Percentiles rank a stretch among this genome's conserved stretches.
Evolutionary conservation across 1,140 invertebrate genomes (phyloP).

Genomic region (Tachypleus tridentatus): DNA sequence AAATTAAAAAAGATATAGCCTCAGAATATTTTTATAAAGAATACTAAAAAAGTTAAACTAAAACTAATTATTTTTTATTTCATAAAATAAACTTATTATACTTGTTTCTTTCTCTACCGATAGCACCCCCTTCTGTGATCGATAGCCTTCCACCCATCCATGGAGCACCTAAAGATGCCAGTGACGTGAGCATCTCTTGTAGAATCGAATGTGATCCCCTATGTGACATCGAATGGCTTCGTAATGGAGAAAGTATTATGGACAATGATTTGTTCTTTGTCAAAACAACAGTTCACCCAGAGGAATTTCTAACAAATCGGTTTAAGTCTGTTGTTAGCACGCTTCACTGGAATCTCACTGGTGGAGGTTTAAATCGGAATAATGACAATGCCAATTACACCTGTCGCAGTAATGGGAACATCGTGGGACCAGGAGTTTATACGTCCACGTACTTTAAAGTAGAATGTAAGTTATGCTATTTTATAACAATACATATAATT

Average conservation of each 20-base stretch:
- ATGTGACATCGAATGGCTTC: slow-evolving; percentile 70
- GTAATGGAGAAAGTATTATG: slow-evolving; percentile 42
- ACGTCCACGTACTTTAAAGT: slow-evolving; percentile 69
- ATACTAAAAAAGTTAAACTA: too few relatives aligned
- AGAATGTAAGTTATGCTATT: slow-evolving; percentile 56
- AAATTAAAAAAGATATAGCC: too few relatives aligned
- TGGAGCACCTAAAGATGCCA: slow-evolving; percentile 57
- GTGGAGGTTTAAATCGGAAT: slow-evolving; percentile 55
- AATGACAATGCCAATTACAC: slow-evolving; percentile 69
- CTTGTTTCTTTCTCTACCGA: slow-evolving; percentile 21
- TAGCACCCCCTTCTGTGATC: slow-evolving; percentile 74
- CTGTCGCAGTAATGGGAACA: slow-evolving; percentile 61
- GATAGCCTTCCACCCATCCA: slow-evolving; percentile 63
- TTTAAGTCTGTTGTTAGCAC: slow-evolving; percentile 75
- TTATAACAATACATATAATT: too few relatives aligned
- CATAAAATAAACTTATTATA: too few relatives aligned
- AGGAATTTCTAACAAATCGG: slow-evolving; percentile 56
- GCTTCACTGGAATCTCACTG: slow-evolving; percentile 57
- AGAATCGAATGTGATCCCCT: slow-evolving; percentile 74
- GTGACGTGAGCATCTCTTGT: slow-evolving; percentile 65
- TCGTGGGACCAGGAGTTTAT: slow-evolving; percentile 54
- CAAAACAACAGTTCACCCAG: slow-evolving; percentile 45
- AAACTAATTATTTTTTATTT: too few relatives aligned
- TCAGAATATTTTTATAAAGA: too few relatives aligned
- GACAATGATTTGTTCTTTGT: slow-evolving; percentile 33